A percentile compares a stretch with the other conserved stretches of the same genome.
Conservation (phyloP, 2,888 invertebrate genomes). For the Drosophila paracracens region DNA sequence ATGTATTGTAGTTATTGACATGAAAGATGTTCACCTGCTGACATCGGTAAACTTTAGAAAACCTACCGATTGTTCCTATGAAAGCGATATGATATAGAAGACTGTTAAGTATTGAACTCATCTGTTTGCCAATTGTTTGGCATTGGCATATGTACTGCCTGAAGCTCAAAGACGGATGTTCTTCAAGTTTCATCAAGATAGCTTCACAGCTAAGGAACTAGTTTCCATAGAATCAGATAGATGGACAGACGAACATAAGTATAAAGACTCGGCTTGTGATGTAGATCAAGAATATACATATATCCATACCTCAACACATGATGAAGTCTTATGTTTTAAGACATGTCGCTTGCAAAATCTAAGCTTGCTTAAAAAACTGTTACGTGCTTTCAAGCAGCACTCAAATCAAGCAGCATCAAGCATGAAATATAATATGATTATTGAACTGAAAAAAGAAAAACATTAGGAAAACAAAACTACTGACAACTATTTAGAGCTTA, state of each 20-base stretch:
- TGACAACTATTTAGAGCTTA: slow-evolving; percentile 1
- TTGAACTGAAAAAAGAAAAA: neutral
- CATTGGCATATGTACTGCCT: neutral
- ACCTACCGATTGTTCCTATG: neutral
- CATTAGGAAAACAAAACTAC: neutral
- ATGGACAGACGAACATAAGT: neutral
- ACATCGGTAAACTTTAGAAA: neutral
- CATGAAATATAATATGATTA: neutral
- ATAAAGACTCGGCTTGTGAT: neutral
- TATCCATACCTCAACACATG: neutral
- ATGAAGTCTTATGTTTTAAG: neutral
- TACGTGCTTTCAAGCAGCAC: neutral
- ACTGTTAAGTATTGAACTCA: neutral
- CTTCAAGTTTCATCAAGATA: neutral
- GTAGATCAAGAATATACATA: neutral
- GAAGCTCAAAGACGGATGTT: neutral
- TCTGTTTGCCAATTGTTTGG: neutral
- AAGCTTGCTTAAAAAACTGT: neutral
- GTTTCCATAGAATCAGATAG: neutral
- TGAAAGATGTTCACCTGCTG: neutral
- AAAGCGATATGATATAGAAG: neutral
- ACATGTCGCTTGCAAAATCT: neutral
- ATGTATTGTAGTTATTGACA: neutral
- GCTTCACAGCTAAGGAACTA: neutral
- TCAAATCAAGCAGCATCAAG: neutral